Base-by-base conservation (phyloP, 1,140 invertebrate species). In the Paralvinella palmiformis region DNA sequence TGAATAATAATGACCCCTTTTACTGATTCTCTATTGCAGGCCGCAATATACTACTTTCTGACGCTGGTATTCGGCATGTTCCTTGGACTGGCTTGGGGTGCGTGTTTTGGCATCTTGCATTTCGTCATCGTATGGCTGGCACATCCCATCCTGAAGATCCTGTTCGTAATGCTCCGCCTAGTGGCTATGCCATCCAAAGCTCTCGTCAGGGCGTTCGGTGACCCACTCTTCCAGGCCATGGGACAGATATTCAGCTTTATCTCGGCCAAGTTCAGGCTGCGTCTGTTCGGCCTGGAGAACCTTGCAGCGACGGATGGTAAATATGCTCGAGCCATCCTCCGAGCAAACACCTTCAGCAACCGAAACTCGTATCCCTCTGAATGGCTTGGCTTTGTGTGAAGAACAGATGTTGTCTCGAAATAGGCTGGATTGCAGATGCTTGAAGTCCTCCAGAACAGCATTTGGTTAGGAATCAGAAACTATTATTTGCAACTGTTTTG, bases 361-460 rank as follows among this genome's bases (percentile, higher is more conserved):
- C 20, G 27, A 24, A 24, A 32, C 33, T 44, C 35, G 24, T 60
- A 60, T 24, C 58, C 58, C 3, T 36, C 36, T 10, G 58, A 60
- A 32, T 60, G 58, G 58, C 36, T 60, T 24, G 58, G 58, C 3
- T 60, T 60, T 45, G 58, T 60, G 17, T 60, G 41, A 60, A n/a
- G n/a, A n/a, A n/a, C n/a, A n/a, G n/a, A n/a, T n/a, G n/a, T n/a
- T n/a, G n/a, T n/a, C n/a, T n/a, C n/a, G n/a, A n/a, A n/a, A n/a
- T n/a, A n/a, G n/a, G n/a, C n/a, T n/a, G n/a, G n/a, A n/a, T n/a
- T n/a, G n/a, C n/a, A n/a, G n/a, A n/a, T n/a, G n/a, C n/a, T n/a
- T n/a, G n/a, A n/a, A n/a, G n/a, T n/a, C n/a, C n/a, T n/a, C n/a
- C n/a, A n/a, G n/a, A n/a, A n/a, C n/a, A n/a, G n/a, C n/a, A n/a